phyloP scores from a whole-genome alignment of 2,888 invertebrate genomes.

The Napeogenes inachia region DNA sequence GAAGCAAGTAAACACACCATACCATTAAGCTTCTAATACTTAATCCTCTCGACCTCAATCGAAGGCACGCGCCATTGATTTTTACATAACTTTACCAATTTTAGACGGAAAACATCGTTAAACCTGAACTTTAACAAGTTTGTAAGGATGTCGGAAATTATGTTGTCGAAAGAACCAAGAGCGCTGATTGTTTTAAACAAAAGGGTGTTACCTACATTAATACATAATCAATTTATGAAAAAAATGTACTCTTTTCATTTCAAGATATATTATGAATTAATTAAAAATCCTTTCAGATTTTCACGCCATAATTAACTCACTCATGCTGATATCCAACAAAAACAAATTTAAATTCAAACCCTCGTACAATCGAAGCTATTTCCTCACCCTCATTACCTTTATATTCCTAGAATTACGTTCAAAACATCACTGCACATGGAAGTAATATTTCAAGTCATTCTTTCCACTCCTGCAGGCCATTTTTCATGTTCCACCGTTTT shows the following conservation, averaged over 20 bases:
- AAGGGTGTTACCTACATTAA: neutral
- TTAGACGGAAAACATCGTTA: constrained; percentile 27
- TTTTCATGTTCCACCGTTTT: constrained; percentile 63
- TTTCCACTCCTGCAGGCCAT: constrained; percentile 50
- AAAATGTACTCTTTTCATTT: no score
- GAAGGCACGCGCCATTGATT: constrained; percentile 26
- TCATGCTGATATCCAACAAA: no score
- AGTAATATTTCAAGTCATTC: constrained; percentile 58
- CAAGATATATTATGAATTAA: no score
- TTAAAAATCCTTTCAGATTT: no score
- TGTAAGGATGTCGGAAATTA: constrained; percentile 4
- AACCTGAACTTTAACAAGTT: constrained; percentile 11
- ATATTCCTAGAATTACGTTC: constrained; percentile 15
- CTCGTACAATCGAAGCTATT: neutral
- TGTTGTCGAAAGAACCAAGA: constrained; percentile 4
- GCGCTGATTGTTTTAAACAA: constrained; percentile 3
- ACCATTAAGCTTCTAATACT: constrained; percentile 25
- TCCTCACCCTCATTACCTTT: constrained; percentile 2
- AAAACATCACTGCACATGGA: constrained; percentile 31
- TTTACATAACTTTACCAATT: constrained; percentile 25
- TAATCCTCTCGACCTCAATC: constrained; percentile 23
- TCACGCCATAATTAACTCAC: no score
- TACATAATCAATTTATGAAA: neutral
- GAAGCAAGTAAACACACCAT: constrained; percentile 19
- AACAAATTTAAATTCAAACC: neutral